Conservation (phyloP, 2,888 invertebrate species). For the Podabrus alpinus region DNA sequence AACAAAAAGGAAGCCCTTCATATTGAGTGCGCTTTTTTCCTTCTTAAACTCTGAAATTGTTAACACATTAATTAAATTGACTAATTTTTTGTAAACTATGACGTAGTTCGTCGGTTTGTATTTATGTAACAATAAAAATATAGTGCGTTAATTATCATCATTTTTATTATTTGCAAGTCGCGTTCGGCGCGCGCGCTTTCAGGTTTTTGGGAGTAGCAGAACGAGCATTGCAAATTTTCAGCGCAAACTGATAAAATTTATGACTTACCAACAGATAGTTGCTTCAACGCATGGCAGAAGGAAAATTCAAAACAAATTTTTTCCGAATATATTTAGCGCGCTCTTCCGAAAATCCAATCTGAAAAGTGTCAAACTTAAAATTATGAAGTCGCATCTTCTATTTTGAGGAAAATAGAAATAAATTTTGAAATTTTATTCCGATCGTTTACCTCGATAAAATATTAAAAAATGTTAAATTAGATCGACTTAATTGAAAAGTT, state of each 20-base stretch:
- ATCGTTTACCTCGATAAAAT: background rate
- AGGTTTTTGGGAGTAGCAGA: background rate
- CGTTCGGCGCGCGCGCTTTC: background rate
- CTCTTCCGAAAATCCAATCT: background rate
- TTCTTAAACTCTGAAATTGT: background rate
- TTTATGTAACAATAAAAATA: background rate
- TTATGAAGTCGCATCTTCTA: background rate
- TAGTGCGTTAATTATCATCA: background rate
- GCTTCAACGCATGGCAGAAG: background rate
- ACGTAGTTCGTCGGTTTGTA: background rate
- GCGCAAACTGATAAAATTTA: constrained; percentile 4
- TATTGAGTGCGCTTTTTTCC: background rate
- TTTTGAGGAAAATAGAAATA: background rate
- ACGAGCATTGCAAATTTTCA: background rate
- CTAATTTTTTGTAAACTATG: background rate
- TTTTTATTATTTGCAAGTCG: background rate
- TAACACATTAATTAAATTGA: background rate
- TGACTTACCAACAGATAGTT: constrained; percentile 2
- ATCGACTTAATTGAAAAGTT: background rate
- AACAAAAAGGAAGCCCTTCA: constrained; percentile 1
- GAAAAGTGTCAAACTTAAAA: background rate
- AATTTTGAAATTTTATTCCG: background rate
- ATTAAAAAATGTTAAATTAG: background rate
- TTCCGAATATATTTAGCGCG: background rate
- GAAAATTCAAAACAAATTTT: background rate